phyloP scores from a whole-genome alignment of 92 coral and sea anemone genomes.

The Metridium senile region DNA sequence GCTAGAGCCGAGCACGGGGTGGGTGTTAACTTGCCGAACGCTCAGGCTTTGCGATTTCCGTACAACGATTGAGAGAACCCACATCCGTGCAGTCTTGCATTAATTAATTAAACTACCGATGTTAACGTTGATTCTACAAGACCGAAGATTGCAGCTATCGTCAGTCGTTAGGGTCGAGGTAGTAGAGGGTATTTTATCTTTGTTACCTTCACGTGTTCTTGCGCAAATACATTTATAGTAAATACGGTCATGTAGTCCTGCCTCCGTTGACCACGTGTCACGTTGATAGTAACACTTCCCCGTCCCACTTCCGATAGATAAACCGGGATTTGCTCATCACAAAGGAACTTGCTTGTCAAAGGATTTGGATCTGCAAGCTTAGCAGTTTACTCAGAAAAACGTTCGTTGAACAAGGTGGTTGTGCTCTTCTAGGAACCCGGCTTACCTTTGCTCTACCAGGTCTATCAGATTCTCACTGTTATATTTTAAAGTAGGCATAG shows the following conservation, averaged over 20 bases:
- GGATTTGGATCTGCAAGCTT: background rate
- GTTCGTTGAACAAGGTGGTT: no score
- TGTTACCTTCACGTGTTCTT: no score
- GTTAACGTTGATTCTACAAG: no score
- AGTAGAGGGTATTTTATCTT: no score
- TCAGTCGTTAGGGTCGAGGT: no score
- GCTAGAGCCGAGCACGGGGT: background rate
- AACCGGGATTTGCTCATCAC: background rate
- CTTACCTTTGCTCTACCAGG: no score
- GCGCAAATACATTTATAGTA: no score
- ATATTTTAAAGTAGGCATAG: no score
- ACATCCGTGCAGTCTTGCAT: slow-evolving; percentile 13
- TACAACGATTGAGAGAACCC: slow-evolving; percentile 22
- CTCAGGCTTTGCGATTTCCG: slow-evolving; percentile 15
- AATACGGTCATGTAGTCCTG: background rate
- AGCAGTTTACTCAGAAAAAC: no score
- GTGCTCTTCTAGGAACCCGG: no score
- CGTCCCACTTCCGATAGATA: background rate
- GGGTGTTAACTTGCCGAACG: slow-evolving; percentile 31
- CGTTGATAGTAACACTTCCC: background rate
- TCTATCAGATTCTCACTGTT: no score
- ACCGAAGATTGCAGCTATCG: no score
- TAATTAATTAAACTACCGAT: slow-evolving; percentile 20
- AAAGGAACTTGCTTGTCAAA: background rate
- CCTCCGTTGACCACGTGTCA: background rate